A percentile compares a stretch with the other conserved stretches of the same genome.
These are phyloP conservation scores for Monopis laevigella DNA, from an alignment of 2,888 invertebrate species.

Conservation along the genomic window DNA sequence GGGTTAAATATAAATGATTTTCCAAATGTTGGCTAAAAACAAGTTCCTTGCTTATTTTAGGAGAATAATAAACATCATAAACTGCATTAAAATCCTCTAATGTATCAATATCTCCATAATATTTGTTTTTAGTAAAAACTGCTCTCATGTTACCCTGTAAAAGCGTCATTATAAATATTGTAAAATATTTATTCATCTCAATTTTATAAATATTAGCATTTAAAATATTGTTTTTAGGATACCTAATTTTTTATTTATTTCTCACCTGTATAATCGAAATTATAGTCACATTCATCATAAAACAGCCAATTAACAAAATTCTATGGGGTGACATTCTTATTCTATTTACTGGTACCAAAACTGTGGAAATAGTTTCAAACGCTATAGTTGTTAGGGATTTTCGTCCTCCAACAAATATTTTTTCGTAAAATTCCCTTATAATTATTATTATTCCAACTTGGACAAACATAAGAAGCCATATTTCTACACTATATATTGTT, in stretches of 20 bases:
- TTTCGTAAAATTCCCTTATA: constrained; percentile 1
- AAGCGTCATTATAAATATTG: neutral
- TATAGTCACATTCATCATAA: constrained; percentile 2
- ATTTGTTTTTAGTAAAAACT: constrained; percentile 8
- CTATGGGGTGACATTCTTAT: neutral
- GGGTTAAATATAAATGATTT: constrained; percentile 1
- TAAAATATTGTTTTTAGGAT: neutral
- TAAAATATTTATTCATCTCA: neutral
- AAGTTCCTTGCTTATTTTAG: neutral
- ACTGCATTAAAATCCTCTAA: constrained; percentile 2
- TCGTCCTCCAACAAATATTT: neutral
- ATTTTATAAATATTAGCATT: neutral
- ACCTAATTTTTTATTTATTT: neutral
- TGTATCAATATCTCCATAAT: constrained; percentile 4
- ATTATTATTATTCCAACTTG: neutral
- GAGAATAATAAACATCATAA: neutral
- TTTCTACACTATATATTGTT: constrained; percentile 2
- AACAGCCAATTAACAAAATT: constrained; percentile 2
- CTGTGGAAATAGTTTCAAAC: constrained; percentile 3
- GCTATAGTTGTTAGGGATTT: neutral
- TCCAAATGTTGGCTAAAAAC: neutral
- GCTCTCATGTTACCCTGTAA: constrained; percentile 14
- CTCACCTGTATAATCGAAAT: constrained; percentile 13
- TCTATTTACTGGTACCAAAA: constrained; percentile 1
- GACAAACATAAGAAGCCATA: constrained; percentile 2